Conservation (phyloP, 2,797 vertebrate species). For the Hypotaenidia okinawae region DNA sequence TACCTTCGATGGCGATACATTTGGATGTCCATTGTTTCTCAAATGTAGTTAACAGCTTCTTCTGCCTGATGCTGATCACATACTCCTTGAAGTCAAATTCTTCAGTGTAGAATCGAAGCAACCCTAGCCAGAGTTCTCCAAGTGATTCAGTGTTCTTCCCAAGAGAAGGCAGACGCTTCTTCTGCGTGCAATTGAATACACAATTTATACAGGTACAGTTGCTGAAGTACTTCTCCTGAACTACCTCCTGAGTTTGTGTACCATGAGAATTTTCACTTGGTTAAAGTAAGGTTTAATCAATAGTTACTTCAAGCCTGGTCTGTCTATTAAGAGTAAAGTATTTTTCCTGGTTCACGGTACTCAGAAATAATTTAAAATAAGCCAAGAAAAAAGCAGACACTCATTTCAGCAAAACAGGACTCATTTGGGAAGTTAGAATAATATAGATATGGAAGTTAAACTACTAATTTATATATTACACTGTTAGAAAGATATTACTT, state of each 20-base stretch:
- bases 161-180: constrained; percentile 83
- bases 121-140: constrained; percentile 95
- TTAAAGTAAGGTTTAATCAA: background rate
- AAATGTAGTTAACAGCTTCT: constrained; percentile 94
- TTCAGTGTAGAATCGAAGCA: constrained; percentile 96
- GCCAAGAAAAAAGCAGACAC: background rate
- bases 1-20: constrained; percentile 98
- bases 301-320: background rate
- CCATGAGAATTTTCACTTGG: background rate
- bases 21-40: constrained; percentile 99
- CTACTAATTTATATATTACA: background rate
- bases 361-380: background rate
- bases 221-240: background rate
- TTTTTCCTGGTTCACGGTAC: background rate
- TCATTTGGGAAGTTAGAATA: background rate
- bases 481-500: background rate
- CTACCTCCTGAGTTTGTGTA: background rate
- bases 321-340: background rate
- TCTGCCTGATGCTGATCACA: constrained; percentile 97
- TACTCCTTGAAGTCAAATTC: constrained; percentile 98
- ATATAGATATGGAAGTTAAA: background rate
- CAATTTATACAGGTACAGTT: background rate
- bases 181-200: constrained; percentile 69
- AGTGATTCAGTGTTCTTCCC: constrained; percentile 91
- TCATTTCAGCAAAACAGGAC: background rate